Conservation (phyloP, 2,888 invertebrate species). For the Nebria salina region DNA sequence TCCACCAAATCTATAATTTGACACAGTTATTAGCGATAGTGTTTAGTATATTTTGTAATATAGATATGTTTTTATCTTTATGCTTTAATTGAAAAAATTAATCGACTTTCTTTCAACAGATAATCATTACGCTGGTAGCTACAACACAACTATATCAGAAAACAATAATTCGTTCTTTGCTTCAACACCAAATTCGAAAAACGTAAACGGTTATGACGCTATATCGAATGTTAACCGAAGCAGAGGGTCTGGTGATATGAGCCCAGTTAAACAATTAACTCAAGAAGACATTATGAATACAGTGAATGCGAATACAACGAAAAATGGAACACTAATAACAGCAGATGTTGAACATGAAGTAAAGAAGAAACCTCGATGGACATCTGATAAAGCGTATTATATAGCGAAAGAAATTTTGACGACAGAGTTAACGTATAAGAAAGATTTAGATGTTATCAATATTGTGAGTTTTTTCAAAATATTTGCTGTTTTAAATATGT, state of each 20-base stretch:
- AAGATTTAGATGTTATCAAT: constrained; percentile 91
- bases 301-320: constrained; percentile 58
- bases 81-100: not conserved
- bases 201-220: constrained; percentile 55
- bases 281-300: constrained; percentile 61
- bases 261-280: constrained; percentile 55
- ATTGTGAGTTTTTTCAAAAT: too few species aligned
- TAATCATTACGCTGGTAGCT: constrained; percentile 30
- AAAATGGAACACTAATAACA: constrained; percentile 58
- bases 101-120: constrained; percentile 48
- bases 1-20: not conserved
- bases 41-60: constrained; percentile 3
- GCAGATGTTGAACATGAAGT: constrained; percentile 62
- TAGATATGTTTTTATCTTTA: not conserved
- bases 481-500: constrained; percentile 4
- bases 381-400: constrained; percentile 79
- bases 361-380: constrained; percentile 68
- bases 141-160: constrained; percentile 48
- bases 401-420: constrained; percentile 92
- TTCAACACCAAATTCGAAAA: constrained; percentile 64
- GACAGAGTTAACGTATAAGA: constrained; percentile 95
- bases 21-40: not conserved
- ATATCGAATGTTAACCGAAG: constrained; percentile 63
- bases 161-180: constrained; percentile 60
- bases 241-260: constrained; percentile 52